Percentiles rank a stretch among this genome's conserved stretches.
These are phyloP conservation scores for Epizoanthus ramosus DNA, from an alignment of 92 coral and sea anemone species.

Conservation along the genomic window DNA sequence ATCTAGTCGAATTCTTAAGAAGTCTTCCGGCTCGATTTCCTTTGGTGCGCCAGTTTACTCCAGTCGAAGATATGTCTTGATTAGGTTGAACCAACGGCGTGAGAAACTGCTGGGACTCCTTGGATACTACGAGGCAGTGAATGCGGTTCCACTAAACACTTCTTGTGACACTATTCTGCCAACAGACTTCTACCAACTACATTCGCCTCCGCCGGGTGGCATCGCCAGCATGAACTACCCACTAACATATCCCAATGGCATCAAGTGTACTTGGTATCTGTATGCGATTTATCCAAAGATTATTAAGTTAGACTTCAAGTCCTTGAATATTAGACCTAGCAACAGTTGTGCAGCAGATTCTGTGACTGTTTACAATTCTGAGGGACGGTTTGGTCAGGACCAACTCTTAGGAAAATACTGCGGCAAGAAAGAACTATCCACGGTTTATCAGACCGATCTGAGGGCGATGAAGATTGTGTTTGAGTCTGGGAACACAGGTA, in stretches of 20 bases:
- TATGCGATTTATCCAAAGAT: neutral
- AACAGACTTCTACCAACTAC: neutral
- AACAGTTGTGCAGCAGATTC: slow-evolving; percentile 9
- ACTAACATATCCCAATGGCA: neutral
- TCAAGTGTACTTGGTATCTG: slow-evolving; percentile 20
- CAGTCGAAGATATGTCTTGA: neutral
- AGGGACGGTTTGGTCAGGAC: neutral
- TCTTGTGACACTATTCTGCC: neutral
- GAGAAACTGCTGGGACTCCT: neutral
- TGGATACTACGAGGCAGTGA: slow-evolving; percentile 12
- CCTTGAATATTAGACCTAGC: slow-evolving; percentile 13
- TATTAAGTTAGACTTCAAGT: slow-evolving; percentile 5
- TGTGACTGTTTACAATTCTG: neutral
- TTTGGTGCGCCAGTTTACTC: slow-evolving; percentile 17
- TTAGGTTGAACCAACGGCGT: neutral
- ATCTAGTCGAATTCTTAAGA: slow-evolving; percentile 8
- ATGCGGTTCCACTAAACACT: neutral
- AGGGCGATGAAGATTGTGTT: slow-evolving; percentile 14
- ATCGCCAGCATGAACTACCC: slow-evolving; percentile 16
- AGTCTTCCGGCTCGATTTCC: neutral
- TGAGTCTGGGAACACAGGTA: neutral
- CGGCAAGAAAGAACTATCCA: neutral
- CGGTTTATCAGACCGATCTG: neutral
- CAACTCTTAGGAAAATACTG: neutral
- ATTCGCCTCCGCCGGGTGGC: neutral